Conservation (phyloP, 2,888 invertebrate genomes). For the Esperia sulphurella region DNA sequence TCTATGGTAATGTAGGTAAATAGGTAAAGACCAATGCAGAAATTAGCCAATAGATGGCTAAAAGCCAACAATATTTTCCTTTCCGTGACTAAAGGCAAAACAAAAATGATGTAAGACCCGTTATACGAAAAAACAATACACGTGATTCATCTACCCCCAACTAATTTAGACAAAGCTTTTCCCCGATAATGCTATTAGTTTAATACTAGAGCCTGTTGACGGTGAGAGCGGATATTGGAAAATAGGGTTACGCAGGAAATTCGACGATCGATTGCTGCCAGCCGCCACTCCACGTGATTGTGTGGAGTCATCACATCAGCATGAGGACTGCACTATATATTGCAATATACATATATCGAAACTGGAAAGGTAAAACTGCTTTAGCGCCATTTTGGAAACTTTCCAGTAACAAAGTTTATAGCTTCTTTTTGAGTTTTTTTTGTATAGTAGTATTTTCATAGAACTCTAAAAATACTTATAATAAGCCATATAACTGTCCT, state of each 20-base stretch:
- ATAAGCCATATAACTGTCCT: too few relatives aligned
- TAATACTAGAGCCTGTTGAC: slow-evolving; percentile 8
- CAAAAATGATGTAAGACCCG: background rate
- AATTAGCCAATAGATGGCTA: background rate
- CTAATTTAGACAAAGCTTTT: slow-evolving; percentile 21
- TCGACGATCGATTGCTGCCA: slow-evolving; percentile 48
- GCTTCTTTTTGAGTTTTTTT: too few relatives aligned
- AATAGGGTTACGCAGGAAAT: slow-evolving; percentile 73
- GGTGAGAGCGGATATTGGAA: slow-evolving; percentile 67
- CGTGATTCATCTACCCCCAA: slow-evolving; percentile 23
- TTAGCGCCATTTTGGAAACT: too few relatives aligned
- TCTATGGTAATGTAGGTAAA: too few relatives aligned
- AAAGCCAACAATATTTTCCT: background rate
- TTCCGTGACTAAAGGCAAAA: background rate
- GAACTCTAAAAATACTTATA: too few relatives aligned
- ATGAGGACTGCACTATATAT: background rate
- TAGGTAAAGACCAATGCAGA: too few relatives aligned
- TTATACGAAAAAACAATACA: slow-evolving; percentile 1
- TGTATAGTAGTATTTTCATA: too few relatives aligned
- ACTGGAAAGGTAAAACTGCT: too few relatives aligned
- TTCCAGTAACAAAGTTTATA: too few relatives aligned
- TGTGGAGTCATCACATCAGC: slow-evolving; percentile 2
- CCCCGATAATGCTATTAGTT: slow-evolving; percentile 29
- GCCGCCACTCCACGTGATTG: slow-evolving; percentile 56
- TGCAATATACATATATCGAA: too few relatives aligned